Evolutionary conservation across 2,113 vertebrate genomes (phyloP).

Genomic region (Delphinapterus leucas): DNA sequence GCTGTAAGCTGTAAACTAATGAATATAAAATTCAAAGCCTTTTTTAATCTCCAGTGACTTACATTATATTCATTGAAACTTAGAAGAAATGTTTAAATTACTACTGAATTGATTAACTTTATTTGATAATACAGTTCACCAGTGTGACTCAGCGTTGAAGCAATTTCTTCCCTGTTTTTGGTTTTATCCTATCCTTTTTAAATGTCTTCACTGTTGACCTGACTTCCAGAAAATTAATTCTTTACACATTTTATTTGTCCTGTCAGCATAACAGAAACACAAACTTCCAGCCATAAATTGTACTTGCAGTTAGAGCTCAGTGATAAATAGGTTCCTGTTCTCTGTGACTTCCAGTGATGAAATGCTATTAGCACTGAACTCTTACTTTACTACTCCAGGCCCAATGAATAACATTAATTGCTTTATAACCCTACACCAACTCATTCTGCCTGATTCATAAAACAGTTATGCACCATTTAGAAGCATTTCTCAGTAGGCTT

Average conservation of each 20-base stretch:
- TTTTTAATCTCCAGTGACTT: not conserved
- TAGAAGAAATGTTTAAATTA: constrained; percentile 9
- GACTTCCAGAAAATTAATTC: constrained; percentile 63
- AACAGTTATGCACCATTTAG: constrained; percentile 53
- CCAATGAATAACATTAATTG: constrained; percentile 48
- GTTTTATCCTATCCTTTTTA: not conserved
- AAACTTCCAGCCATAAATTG: constrained; percentile 39
- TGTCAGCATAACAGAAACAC: constrained; percentile 39
- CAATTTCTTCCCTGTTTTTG: not conserved
- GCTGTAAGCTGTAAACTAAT: not conserved
- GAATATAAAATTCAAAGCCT: not conserved
- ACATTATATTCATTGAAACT: not conserved
- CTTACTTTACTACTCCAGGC: not conserved
- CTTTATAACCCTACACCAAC: constrained; percentile 46
- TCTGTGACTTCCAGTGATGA: constrained; percentile 39
- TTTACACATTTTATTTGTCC: constrained; percentile 58
- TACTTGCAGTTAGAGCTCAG: constrained; percentile 42
- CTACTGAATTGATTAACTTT: constrained; percentile 18
- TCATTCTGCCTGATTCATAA: constrained; percentile 58
- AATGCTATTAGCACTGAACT: constrained; percentile 28
- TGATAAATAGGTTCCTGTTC: constrained; percentile 54
- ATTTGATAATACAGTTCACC: not conserved
- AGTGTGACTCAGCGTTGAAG: not conserved
- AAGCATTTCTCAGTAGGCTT: constrained; percentile 48
- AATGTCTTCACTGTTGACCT: constrained; percentile 47